A percentile compares a stretch with the other conserved stretches of the same genome.
phyloP scores from a whole-genome alignment of 2,797 vertebrate genomes.

The Galago senegalensis region DNA sequence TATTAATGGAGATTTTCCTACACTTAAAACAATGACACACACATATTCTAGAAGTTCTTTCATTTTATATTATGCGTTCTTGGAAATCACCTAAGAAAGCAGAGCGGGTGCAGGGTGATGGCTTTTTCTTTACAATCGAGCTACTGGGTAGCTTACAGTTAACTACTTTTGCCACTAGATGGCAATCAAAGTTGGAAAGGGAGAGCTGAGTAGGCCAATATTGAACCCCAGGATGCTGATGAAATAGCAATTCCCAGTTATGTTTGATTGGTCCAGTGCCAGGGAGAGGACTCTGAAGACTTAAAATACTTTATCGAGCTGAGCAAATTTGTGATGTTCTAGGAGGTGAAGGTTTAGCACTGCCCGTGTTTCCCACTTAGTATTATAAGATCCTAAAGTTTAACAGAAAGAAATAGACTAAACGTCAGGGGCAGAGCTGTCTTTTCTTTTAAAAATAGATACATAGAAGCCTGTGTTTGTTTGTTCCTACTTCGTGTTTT shows the following conservation, averaged over 20 bases:
- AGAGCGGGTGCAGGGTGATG: background rate
- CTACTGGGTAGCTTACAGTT: conserved; percentile 39
- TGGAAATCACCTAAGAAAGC: conserved; percentile 32
- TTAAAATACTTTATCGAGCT: background rate
- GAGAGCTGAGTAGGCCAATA: background rate
- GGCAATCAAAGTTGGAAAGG: background rate
- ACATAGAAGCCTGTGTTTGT: conserved; percentile 68
- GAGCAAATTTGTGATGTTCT: background rate
- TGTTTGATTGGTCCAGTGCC: background rate
- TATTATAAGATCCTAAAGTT: background rate
- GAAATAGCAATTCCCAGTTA: background rate
- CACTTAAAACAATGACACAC: background rate
- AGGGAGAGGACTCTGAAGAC: background rate
- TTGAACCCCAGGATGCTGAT: background rate
- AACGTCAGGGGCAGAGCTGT: conserved; percentile 18
- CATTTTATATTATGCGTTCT: conserved; percentile 20
- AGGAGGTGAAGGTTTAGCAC: background rate
- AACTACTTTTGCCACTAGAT: conserved; percentile 57
- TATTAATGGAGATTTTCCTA: background rate
- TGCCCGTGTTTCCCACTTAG: background rate
- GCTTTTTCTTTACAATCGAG: accelerated
- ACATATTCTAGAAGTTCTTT: background rate
- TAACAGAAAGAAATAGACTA: background rate
- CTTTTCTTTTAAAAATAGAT: conserved; percentile 79
- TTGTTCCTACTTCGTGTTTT: conserved; percentile 84